phyloP scores from a whole-genome alignment of 2,113 vertebrate genomes.

The Chunga burmeisteri region DNA sequence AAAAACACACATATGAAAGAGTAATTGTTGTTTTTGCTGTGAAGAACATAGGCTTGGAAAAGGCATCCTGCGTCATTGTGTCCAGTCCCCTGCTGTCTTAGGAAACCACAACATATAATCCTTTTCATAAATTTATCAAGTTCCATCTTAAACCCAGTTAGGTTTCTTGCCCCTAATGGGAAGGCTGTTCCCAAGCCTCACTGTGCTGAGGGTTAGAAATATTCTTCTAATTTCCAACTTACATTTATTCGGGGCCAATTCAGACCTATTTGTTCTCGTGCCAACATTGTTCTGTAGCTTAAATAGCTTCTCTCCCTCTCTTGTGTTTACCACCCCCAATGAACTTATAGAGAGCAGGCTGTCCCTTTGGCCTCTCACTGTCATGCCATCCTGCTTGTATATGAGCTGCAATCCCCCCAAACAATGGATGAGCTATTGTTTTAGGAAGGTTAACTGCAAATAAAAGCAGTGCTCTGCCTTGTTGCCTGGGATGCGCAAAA shows the following conservation, averaged over 20 bases:
- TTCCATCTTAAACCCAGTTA: slow-evolving; percentile 39
- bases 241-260: slow-evolving; percentile 52
- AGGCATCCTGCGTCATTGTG: slow-evolving; percentile 51
- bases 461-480: not conserved
- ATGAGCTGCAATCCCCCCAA: not conserved
- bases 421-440: not conserved
- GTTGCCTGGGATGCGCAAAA: not conserved
- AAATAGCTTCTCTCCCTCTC: slow-evolving; percentile 51
- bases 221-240: slow-evolving; percentile 62
- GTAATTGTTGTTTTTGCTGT: slow-evolving; percentile 40
- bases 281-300: slow-evolving; percentile 66
- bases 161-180: slow-evolving; percentile 25
- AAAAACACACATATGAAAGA: slow-evolving; percentile 33
- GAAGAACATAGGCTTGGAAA: slow-evolving; percentile 33
- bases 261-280: slow-evolving; percentile 61
- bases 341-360: slow-evolving; percentile 48
- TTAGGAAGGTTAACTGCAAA: not conserved
- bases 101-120: slow-evolving; percentile 54
- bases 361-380: slow-evolving; percentile 41
- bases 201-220: slow-evolving; percentile 56
- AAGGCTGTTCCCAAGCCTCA: slow-evolving; percentile 49
- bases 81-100: slow-evolving; percentile 59
- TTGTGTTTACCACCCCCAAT: slow-evolving; percentile 48
- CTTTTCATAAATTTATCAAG: slow-evolving; percentile 64
- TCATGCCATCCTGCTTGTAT: not conserved